Evolutionary conservation across 2,888 invertebrate species (phyloP).

Genomic region (Drosophila sordidapex): DNA sequence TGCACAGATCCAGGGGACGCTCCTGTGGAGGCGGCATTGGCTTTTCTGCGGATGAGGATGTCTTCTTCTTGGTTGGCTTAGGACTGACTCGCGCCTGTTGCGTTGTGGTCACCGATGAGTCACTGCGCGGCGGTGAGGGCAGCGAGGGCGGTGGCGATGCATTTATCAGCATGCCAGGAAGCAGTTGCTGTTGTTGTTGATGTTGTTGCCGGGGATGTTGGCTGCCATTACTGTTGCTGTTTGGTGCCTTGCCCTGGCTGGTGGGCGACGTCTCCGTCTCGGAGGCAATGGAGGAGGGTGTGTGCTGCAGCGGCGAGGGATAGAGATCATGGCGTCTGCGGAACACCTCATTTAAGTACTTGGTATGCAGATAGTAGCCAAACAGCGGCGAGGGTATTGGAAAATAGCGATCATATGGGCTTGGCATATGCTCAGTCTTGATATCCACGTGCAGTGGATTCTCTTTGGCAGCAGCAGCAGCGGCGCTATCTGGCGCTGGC

Average conservation of each 20-base stretch:
- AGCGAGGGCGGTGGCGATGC: conserved; percentile 74
- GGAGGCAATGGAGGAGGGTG: conserved; percentile 83
- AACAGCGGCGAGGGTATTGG: conserved; percentile 85
- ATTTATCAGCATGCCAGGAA: conserved; percentile 60
- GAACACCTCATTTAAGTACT: conserved; percentile 87
- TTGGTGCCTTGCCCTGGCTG: conserved; percentile 51
- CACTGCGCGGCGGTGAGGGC: conserved; percentile 82
- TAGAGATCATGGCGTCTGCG: conserved; percentile 88
- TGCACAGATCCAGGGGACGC: conserved; percentile 93
- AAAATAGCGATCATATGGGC: conserved; percentile 85
- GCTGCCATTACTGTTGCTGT: conserved; percentile 34
- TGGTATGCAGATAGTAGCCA: conserved; percentile 88
- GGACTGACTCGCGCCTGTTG: conserved; percentile 59
- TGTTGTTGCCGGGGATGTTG: conserved; percentile 24
- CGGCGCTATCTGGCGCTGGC: conserved; percentile 26
- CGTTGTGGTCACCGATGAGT: conserved; percentile 71
- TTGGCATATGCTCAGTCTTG: conserved; percentile 84
- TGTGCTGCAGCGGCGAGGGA: conserved; percentile 82
- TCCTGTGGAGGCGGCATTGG: conserved; percentile 89
- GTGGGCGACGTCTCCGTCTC: conserved; percentile 81
- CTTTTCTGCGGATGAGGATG: conserved; percentile 50
- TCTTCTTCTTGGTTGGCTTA: conserved; percentile 69
- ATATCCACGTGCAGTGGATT: conserved; percentile 84
- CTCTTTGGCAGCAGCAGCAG: conserved; percentile 66
- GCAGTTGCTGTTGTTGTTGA: conserved; percentile 40